A percentile compares a stretch with the other conserved stretches of the same genome.
phyloP scores from a whole-genome alignment of 2,888 invertebrate species.

The Sphaeridia pumilis region DNA sequence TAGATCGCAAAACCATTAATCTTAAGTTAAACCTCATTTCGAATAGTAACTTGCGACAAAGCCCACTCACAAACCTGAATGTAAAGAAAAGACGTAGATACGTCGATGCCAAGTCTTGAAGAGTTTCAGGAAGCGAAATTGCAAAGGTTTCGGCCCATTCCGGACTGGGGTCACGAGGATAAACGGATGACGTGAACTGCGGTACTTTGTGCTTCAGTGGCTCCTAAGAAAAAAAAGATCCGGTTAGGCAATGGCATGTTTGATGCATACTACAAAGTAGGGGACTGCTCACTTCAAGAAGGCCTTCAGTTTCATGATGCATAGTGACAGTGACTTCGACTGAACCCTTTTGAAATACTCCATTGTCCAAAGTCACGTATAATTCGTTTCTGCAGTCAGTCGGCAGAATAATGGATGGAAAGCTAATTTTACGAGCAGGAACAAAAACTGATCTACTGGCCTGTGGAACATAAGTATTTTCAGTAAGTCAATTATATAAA shows the following conservation, averaged over 20 bases:
- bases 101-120: constrained; percentile 76
- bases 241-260: too few relatives aligned
- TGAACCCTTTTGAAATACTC: constrained; percentile 65
- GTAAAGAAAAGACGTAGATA: constrained; percentile 76
- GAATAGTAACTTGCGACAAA: too few relatives aligned
- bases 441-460: constrained; percentile 69
- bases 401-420: constrained; percentile 87
- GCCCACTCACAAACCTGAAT: constrained; percentile 49
- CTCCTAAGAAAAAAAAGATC: too few relatives aligned
- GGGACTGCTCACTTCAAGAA: not conserved
- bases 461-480: constrained; percentile 42
- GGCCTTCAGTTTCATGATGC: constrained; percentile 54
- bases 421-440: constrained; percentile 86
- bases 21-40: not conserved
- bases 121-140: constrained; percentile 58
- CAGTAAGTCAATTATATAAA: not conserved
- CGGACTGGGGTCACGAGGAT: constrained; percentile 92
- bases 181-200: constrained; percentile 81
- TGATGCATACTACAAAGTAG: too few relatives aligned
- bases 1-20: constrained; percentile 43
- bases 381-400: constrained; percentile 92
- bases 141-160: constrained; percentile 93
- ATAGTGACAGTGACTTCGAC: constrained; percentile 80
- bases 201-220: constrained; percentile 43
- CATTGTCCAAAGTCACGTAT: constrained; percentile 71